A percentile compares a stretch with the other conserved stretches of the same genome.
phyloP scores from a whole-genome alignment of 2,113 vertebrate genomes.

The Pygoscelis antarcticus region DNA sequence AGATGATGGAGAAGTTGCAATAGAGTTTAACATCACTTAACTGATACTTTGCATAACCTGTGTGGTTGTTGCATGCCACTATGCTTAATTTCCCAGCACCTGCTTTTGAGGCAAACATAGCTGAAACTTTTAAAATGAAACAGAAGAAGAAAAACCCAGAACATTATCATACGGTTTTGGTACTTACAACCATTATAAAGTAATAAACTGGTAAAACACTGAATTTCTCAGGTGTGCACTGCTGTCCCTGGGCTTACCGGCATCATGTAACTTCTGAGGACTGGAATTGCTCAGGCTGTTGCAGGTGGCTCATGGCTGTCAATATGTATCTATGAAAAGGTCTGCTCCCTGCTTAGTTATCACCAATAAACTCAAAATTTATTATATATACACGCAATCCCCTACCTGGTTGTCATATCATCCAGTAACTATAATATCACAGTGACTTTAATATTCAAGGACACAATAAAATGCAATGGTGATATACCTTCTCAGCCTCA shows the following conservation, averaged over 20 bases:
- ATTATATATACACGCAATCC: neutral
- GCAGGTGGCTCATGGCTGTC: neutral
- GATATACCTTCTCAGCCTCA: neutral
- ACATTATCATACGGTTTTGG: neutral
- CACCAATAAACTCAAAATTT: neutral
- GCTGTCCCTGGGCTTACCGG: neutral
- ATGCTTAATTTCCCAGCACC: neutral
- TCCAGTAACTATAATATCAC: neutral
- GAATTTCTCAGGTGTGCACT: accelerated
- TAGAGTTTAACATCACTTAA: neutral
- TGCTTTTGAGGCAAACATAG: neutral
- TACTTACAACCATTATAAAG: neutral
- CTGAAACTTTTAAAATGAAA: neutral
- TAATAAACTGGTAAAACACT: neutral
- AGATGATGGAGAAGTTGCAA: neutral
- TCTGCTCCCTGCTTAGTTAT: neutral
- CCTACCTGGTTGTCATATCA: neutral
- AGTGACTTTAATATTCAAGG: neutral
- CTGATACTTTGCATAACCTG: neutral
- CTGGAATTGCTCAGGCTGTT: neutral
- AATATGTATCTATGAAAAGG: neutral
- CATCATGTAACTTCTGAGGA: neutral
- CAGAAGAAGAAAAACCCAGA: neutral
- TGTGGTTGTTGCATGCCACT: accelerated
- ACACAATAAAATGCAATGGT: neutral